Evolutionary conservation across 2,888 invertebrate genomes (phyloP), one percentile per base, ranked within the genome.

Genomic region (Strigamia transsilvanica): DNA sequence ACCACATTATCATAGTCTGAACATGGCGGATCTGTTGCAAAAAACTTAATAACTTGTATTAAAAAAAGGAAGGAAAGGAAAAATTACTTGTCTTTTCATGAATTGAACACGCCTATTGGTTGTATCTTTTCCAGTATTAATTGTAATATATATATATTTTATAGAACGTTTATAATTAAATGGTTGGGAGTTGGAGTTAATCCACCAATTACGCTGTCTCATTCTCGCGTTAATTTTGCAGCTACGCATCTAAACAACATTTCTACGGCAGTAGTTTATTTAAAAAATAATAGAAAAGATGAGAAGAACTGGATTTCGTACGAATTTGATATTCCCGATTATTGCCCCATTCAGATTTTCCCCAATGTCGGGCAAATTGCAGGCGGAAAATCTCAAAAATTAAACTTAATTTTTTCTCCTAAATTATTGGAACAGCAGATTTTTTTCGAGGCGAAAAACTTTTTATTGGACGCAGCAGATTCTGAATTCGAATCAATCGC

Each of bases 111-210:
- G n/a, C n/a, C n/a, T n/a, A n/a, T n/a, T n/a, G n/a, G n/a, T 27
- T 3, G 27, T 27, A 73, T 4, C 21, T n/a, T 56, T 56, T 6
- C 5, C n/a, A 56, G n/a, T n/a, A n/a, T 51, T n/a, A 56, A 18
- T 73, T 51, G 10, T 18, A 27, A 32, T 27, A 32, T 32, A 21
- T 18, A 23, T 61, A 10, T 4, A 3, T 27, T 15, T 73, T 18
- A 18, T 32, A 73, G 73, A 27, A 73, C n/a, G 13, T 73, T 73
- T 73, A 73, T n/a, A 10, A 73, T 73, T 73, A 73, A 73, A 27
- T 73, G 73, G 73, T 13, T 10, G 12, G 73, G 73, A 12, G 32
- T n/a, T 27, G 73, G 27, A n/a, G n/a, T 73, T 32, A 13, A 27
- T 32, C 32, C 73, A 1, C 73, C 73, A 6, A 73, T 73, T 32